Evolutionary conservation across 2,888 invertebrate genomes (phyloP).

Genomic region (Xylocampa areola): DNA sequence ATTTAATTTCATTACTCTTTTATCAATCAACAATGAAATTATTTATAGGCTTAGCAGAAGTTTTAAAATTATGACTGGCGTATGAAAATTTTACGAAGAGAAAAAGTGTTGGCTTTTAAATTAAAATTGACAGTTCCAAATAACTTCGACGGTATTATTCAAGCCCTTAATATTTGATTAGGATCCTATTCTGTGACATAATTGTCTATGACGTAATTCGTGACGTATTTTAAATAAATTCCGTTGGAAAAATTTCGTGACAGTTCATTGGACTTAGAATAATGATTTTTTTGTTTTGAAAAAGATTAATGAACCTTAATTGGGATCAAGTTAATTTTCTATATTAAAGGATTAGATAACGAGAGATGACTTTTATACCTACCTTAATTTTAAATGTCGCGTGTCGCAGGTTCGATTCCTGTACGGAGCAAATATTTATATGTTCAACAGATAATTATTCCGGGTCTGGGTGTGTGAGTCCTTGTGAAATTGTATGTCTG

Average conservation of each 20-base stretch:
- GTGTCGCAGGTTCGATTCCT: no score
- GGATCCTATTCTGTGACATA: constrained; percentile 36
- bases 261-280: constrained; percentile 18
- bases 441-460: no score
- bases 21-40: constrained; percentile 20
- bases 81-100: constrained; percentile 20
- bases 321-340: neutral
- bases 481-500: no score
- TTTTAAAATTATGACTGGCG: constrained; percentile 41
- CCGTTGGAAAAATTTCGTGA: constrained; percentile 22
- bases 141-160: constrained; percentile 34
- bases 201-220: constrained; percentile 44
- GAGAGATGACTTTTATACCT: neutral
- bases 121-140: constrained; percentile 53
- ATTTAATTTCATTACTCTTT: constrained; percentile 4
- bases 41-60: constrained; percentile 4
- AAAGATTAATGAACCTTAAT: constrained; percentile 14
- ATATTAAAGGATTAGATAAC: neutral
- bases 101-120: constrained; percentile 35
- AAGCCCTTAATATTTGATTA: constrained; percentile 49
- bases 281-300: constrained; percentile 15
- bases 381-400: neutral
- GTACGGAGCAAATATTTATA: no score
- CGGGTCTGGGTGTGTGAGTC: no score
- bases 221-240: constrained; percentile 49